These are phyloP conservation scores for Macrobrachium nipponense DNA, from an alignment of 1,140 invertebrate species.

Conservation along the genomic window DNA sequence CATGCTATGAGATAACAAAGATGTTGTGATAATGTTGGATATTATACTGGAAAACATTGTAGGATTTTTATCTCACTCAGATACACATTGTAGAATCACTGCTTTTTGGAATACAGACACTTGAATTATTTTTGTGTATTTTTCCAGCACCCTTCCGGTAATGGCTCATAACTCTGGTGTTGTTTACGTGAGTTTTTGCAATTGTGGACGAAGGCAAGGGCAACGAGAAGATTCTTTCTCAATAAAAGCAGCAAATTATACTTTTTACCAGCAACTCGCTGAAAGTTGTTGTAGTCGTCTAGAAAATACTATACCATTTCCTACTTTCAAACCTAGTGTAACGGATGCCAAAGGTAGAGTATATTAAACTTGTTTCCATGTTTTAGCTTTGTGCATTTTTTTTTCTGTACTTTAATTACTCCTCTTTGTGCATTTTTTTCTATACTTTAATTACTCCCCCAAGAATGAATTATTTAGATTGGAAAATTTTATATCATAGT, in stretches of 20 bases:
- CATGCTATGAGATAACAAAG: no score
- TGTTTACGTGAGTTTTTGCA: slow-evolving; percentile 85
- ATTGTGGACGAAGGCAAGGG: slow-evolving; percentile 88
- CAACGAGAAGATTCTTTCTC: slow-evolving; percentile 90
- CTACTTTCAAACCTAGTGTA: slow-evolving; percentile 76
- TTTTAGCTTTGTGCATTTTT: no score
- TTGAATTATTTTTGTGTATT: not conserved
- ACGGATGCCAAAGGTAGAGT: slow-evolving; percentile 40
- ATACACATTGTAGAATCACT: no score
- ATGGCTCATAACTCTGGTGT: slow-evolving; percentile 72
- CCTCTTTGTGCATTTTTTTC: no score
- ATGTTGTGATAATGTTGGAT: no score
- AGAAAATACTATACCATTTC: slow-evolving; percentile 83
- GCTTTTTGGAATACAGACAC: no score
- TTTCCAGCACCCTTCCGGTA: slow-evolving; percentile 59
- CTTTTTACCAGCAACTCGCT: slow-evolving; percentile 83
- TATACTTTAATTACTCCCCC: no score
- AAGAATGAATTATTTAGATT: no score
- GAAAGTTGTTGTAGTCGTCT: slow-evolving; percentile 82
- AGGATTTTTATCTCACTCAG: no score
- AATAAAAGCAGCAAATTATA: slow-evolving; percentile 85
- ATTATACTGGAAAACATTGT: no score
- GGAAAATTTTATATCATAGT: no score
- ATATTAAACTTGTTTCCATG: not conserved
- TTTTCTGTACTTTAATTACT: no score